Base-by-base conservation (phyloP, 2,113 vertebrate species). In the Vulpes lagopus region DNA sequence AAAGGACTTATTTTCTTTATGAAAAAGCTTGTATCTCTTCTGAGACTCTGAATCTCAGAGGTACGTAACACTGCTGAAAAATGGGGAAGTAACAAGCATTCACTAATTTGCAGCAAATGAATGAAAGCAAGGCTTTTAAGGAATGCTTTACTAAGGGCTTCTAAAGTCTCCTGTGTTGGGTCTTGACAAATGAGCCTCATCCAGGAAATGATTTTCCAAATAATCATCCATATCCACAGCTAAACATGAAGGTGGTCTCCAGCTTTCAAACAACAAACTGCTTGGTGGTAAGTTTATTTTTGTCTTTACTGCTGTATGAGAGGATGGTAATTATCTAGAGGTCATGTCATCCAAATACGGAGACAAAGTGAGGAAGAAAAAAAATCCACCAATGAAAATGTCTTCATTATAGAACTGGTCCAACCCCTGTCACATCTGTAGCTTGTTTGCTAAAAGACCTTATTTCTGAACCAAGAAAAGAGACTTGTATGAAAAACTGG, bases 131-230 rank as follows among this genome's bases (percentile, higher is more conserved):
- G 38, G 65, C 22, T 94, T 43, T 27, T 64, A 84, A 95, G 87
- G 53, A 80, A 67, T 3, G 38, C 38, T 95, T 96, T 67, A 84
- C 79, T 86, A 96, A 94, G 71, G 89, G 15, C 35, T 74, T 90
- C 49, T 32, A n/a, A 78, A 43, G 76, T 91, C 91, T 91, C 90
- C 65, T 32, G 11, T 17, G 11, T 82, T 80, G 86, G 97, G 97
- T 95, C 76, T 87, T 64, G 32, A 95, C 65, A 94, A 80, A 95
- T 55, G 49, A 87, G 9, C 35, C 9, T 88, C 35, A 60, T 20
- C 80, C 69, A 96, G 91, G 80, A 97, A 98, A 89, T 71, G 92
- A 91, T 51, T 83, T 97, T 94, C 88, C 43, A 64, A 97, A 60
- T 85, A 95, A 94, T 35, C 95, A 81, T 88, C 8, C 10, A 11